Base-by-base conservation (phyloP, 2,888 invertebrate genomes). In the Monopis laevigella region DNA sequence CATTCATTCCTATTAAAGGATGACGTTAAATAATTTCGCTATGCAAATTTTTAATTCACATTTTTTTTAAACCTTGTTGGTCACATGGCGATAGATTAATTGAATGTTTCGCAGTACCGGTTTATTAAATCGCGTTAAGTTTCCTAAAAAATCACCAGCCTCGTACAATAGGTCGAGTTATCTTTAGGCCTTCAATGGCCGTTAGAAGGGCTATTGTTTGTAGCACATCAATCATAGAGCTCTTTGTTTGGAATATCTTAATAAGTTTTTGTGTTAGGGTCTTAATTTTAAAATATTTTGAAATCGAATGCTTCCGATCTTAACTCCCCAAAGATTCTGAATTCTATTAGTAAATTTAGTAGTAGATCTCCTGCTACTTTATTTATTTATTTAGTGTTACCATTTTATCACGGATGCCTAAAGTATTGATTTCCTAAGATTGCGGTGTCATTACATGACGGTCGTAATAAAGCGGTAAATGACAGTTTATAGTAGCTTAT, bases 251-350 rank as follows among this genome's bases (percentile, higher is more conserved):
- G 58, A 54, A 65, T 75, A 71, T 77, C 77, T 77, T 78, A 77
- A 77, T 77, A 78, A 72, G 62, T 72, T 75, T 38, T 77, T 78
- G 65, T 75, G 58, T 55, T 54, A 61, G 64, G 59, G 62, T 71
- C 75, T 73, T 74, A 75, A 72, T 69, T 75, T 73, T 69, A 75
- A 75, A 75, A 72, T 70, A 77, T 73, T 63, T 64, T 57, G 58
- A 61, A 63, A 39, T 43, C 26, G 17, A 28, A 24, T 24, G 10
- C n/a, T n/a, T n/a, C n/a, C n/a, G n/a, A n/a, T n/a, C n/a, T n/a
- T n/a, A n/a, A n/a, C n/a, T n/a, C n/a, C n/a, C n/a, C n/a, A n/a
- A n/a, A n/a, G n/a, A n/a, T n/a, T n/a, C n/a, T n/a, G n/a, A n/a
- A n/a, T n/a, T n/a, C n/a, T n/a, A n/a, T n/a, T n/a, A n/a, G n/a